phyloP scores from a whole-genome alignment of 2,797 vertebrate genomes.

The Hirundo rustica region DNA sequence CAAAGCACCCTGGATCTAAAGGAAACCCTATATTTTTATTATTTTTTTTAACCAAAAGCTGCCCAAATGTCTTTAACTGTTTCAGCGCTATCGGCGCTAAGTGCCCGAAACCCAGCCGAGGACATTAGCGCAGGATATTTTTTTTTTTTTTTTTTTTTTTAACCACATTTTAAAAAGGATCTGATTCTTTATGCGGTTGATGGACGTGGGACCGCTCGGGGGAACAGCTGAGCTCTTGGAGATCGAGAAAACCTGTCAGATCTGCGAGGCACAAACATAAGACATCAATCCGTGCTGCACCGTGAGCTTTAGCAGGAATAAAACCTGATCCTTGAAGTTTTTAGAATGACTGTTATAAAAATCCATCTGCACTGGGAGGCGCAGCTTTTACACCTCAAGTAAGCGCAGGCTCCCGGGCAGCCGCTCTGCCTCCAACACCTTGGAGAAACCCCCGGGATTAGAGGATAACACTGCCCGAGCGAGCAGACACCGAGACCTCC shows the following conservation, averaged over 20 bases:
- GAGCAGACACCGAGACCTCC: background rate
- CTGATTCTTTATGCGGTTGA: background rate
- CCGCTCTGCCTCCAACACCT: background rate
- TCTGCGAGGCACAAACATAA: background rate
- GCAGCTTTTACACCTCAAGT: background rate
- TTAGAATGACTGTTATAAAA: background rate
- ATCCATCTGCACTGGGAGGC: background rate
- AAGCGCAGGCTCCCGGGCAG: background rate
- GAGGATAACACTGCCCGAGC: background rate
- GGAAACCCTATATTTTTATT: background rate
- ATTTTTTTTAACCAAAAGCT: background rate
- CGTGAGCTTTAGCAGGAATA: background rate
- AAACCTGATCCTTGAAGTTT: background rate
- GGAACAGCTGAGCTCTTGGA: background rate
- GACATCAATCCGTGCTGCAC: background rate
- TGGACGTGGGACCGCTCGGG: background rate
- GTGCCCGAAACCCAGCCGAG: background rate
- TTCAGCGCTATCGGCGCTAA: background rate
- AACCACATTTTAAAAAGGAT: background rate
- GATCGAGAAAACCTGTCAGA: background rate
- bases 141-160: fast-evolving
- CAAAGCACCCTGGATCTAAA: background rate
- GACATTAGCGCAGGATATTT: background rate
- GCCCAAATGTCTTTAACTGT: background rate
- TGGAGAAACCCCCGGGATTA: background rate